These are phyloP conservation scores for Danio kyathit DNA, from an alignment of 2,797 vertebrate species.

Conservation along the genomic window DNA sequence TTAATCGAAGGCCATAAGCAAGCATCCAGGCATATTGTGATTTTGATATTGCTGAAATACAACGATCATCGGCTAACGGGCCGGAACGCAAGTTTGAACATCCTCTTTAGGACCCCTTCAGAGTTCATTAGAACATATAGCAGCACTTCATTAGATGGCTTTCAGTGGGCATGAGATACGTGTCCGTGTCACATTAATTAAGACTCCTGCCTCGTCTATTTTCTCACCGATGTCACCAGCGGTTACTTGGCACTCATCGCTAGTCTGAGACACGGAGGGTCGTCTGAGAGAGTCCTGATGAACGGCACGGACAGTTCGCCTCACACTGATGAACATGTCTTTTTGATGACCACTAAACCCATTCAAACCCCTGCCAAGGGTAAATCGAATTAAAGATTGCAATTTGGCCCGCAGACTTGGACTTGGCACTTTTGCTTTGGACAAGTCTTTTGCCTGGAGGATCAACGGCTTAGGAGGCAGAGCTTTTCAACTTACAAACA, in stretches of 20 bases:
- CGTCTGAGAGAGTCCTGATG: slow-evolving; percentile 27
- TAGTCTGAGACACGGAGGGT: slow-evolving; percentile 61
- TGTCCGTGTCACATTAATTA: slow-evolving; percentile 66
- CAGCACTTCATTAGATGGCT: slow-evolving; percentile 53
- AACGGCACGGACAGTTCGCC: slow-evolving; percentile 45
- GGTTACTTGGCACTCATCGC: slow-evolving; percentile 61
- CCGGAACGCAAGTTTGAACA: slow-evolving; percentile 61
- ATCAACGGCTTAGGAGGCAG: slow-evolving; percentile 45
- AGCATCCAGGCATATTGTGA: slow-evolving; percentile 50
- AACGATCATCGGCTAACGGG: slow-evolving; percentile 57
- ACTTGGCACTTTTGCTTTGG: slow-evolving; percentile 57
- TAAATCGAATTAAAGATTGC: slow-evolving; percentile 67
- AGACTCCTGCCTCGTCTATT: slow-evolving; percentile 52
- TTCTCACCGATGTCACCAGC: slow-evolving; percentile 53
- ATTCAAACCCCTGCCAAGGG: slow-evolving; percentile 58
- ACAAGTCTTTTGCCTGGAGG: slow-evolving; percentile 52
- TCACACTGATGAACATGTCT: slow-evolving; percentile 66
- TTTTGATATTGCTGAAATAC: slow-evolving; percentile 51
- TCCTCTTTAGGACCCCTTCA: slow-evolving; percentile 61
- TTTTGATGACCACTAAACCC: slow-evolving; percentile 67
- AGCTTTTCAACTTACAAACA: slow-evolving; percentile 38
- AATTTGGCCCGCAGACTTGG: slow-evolving; percentile 57
- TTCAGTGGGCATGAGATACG: slow-evolving; percentile 47
- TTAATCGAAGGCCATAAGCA: slow-evolving; percentile 68
- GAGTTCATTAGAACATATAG: slow-evolving; percentile 56